Conservation (phyloP, 2,888 invertebrate genomes). For the Drosophila paucipuncta region DNA sequence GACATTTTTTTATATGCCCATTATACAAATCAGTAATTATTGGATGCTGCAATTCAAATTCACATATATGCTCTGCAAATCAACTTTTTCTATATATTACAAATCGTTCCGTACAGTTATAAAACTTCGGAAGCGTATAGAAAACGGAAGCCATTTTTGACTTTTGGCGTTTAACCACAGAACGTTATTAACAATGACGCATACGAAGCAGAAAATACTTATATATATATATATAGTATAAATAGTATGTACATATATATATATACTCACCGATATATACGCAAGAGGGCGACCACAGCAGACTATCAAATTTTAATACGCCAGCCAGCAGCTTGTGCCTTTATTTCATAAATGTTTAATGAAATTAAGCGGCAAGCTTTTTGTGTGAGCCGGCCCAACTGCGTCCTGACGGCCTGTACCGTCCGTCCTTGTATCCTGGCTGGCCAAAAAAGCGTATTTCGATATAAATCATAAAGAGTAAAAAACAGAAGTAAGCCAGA, state of each 20-base stretch:
- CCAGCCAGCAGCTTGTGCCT: constrained; percentile 77
- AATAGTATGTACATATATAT: constrained; percentile 5
- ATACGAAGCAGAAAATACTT: constrained; percentile 34
- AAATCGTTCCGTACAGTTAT: not conserved
- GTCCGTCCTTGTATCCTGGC: constrained; percentile 21
- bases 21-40: not conserved
- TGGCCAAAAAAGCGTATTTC: constrained; percentile 54
- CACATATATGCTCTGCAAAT: not conserved
- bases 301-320: constrained; percentile 80
- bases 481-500: constrained; percentile 74
- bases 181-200: constrained; percentile 75
- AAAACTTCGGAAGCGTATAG: constrained; percentile 3
- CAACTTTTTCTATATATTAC: not conserved
- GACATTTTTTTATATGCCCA: not conserved
- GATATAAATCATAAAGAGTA: constrained; percentile 75
- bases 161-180: constrained; percentile 76
- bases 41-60: not conserved
- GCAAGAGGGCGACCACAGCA: constrained; percentile 55
- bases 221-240: constrained; percentile 1
- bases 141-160: constrained; percentile 48
- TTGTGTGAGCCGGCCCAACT: constrained; percentile 62
- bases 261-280: constrained; percentile 6
- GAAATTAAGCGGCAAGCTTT: constrained; percentile 81
- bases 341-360: constrained; percentile 81
- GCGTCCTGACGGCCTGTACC: not conserved